Evolutionary conservation across 2,113 vertebrate species (phyloP), one percentile per base, ranked within the genome.

Genomic region (Meleagris gallopavo): DNA sequence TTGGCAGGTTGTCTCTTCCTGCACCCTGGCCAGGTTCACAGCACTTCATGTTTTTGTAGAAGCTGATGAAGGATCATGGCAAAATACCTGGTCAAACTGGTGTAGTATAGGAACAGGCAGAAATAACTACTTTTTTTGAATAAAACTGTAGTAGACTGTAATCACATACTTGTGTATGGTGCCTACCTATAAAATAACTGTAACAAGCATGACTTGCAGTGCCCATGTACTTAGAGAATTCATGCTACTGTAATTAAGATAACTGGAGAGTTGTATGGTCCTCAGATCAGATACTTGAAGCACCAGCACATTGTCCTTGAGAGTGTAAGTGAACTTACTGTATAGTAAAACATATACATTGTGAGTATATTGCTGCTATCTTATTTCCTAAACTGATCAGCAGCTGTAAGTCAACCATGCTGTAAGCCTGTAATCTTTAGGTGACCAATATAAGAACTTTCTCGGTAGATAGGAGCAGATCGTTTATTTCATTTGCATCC

Each of bases 1-100:
- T 71, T 85, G 16, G 62, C 88, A 76, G 5, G 32, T 81, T 88
- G 27, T 88, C 30, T 86, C 13, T 65, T 61, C 3, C 17, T 57
- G 19, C 0, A 0, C 10, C 10, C 84, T 36, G 85, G 38, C 55
- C 71, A 77, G 69, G 67, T 67, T 79, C 1, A 1, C 60, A 74
- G 52, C 3, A 1, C 48, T 88, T 85, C 38, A 0, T 78, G 36
- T 50, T 11, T 67, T 89, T 13, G 0, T 83, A 90, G 43, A 86
- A 95, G 82, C 79, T 93, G 83, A 90, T 88, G 82, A 76, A 94
- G 80, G 93, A 87, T 69, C 0, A 0, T 65, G 19, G 45, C 27
- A 41, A 24, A 73, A 87, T 88, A 62, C 0, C 4, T 93, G 38
- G 38, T 71, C 38, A 86, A 64, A 90, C n/a, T 70, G 6, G 13